Evolutionary conservation across 2,888 invertebrate species (phyloP).

Genomic region (Drosophila anomalata): DNA sequence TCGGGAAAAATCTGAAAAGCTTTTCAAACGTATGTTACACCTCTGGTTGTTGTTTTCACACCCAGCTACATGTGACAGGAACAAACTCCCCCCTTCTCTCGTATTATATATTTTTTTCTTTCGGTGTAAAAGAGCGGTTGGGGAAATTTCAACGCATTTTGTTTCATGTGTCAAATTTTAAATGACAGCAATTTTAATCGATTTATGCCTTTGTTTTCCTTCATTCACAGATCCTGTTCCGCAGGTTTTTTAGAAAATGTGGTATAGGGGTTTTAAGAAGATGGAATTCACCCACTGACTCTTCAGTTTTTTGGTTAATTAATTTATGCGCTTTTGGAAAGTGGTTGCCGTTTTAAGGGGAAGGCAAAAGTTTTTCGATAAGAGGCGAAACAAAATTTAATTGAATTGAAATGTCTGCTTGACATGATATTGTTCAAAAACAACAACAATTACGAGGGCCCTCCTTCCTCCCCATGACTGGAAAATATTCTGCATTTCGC

Average conservation of each 20-base stretch:
- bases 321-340: slow-evolving; percentile 53
- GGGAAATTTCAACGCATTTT: slow-evolving; percentile 52
- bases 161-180: slow-evolving; percentile 80
- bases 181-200: slow-evolving; percentile 82
- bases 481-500: slow-evolving; percentile 41
- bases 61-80: slow-evolving; percentile 54
- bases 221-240: slow-evolving; percentile 53
- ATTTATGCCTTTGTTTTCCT: slow-evolving; percentile 72
- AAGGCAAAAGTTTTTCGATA: slow-evolving; percentile 39
- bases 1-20: slow-evolving; percentile 37
- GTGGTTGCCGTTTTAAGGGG: slow-evolving; percentile 39
- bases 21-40: slow-evolving; percentile 47
- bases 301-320: slow-evolving; percentile 43
- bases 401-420: slow-evolving; percentile 79
- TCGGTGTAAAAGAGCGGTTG: not conserved
- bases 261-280: slow-evolving; percentile 1
- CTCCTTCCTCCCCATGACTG: slow-evolving; percentile 4
- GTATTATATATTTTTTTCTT: slow-evolving; percentile 9
- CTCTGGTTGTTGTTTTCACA: slow-evolving; percentile 57
- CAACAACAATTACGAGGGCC: slow-evolving; percentile 37
- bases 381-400: slow-evolving; percentile 62
- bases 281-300: not conserved
- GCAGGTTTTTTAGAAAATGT: slow-evolving; percentile 40
- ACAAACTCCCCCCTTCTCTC: slow-evolving; percentile 30
- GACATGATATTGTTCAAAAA: slow-evolving; percentile 65